These are phyloP conservation scores for Sitta carolinensis DNA, from an alignment of 2,797 vertebrate species.

Conservation along the genomic window DNA sequence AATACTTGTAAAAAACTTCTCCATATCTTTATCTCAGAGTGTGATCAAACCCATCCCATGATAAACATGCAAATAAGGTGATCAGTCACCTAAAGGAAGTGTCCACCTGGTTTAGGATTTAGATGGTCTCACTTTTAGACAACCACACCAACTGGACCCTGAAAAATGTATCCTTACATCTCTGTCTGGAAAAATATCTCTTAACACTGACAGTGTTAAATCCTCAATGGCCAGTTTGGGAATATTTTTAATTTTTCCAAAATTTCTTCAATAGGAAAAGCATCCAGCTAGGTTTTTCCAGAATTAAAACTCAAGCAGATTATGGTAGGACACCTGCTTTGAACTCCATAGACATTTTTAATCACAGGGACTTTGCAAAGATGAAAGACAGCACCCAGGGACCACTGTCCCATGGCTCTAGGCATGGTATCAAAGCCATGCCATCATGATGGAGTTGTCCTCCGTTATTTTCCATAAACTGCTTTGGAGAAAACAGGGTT, in stretches of 20 bases:
- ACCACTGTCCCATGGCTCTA: no score
- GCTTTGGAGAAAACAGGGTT: background rate
- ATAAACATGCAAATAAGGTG: background rate
- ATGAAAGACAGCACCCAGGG: background rate
- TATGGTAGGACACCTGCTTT: accelerated
- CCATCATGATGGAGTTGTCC: background rate
- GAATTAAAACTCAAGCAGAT: background rate
- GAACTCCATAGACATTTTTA: background rate
- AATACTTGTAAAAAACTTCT: background rate
- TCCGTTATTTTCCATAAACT: background rate
- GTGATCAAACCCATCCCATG: background rate
- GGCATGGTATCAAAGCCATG: background rate
- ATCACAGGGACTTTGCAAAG: background rate
- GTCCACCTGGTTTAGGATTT: background rate
- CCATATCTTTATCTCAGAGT: background rate
- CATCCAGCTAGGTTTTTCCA: background rate
- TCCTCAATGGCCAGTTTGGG: background rate
- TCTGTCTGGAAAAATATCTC: background rate
- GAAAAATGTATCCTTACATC: background rate
- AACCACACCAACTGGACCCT: background rate
- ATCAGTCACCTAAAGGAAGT: background rate
- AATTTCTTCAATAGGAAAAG: background rate
- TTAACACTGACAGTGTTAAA: accelerated
- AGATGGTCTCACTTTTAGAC: background rate
- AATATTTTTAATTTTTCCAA: background rate